Conservation (phyloP, 2,113 vertebrate genomes). For the Neotoma lepida region DNA sequence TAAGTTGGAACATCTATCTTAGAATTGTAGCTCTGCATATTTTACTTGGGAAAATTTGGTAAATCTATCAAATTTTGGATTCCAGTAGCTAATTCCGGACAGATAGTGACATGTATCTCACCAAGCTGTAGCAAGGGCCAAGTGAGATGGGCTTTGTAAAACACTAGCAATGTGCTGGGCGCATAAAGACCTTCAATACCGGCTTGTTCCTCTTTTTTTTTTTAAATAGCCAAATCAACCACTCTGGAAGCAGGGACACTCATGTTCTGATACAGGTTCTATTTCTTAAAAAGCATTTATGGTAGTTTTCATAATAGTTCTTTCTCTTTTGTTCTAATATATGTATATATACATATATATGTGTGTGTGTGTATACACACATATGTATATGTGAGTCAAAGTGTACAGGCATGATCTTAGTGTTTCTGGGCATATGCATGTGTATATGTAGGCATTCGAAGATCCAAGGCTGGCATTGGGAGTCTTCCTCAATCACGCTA, state of each 20-base stretch:
- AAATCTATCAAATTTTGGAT: neutral
- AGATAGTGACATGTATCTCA: neutral
- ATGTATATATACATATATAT: neutral
- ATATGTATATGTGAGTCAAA: neutral
- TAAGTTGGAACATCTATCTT: neutral
- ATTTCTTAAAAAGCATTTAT: neutral
- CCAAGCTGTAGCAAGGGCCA: neutral
- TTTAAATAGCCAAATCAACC: neutral
- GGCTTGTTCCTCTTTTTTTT: neutral
- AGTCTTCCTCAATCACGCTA: neutral
- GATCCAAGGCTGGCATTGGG: neutral
- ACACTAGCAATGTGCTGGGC: neutral
- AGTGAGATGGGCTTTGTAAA: conserved; percentile 19
- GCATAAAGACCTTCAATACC: neutral
- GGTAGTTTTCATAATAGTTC: neutral
- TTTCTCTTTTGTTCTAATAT: conserved; percentile 20
- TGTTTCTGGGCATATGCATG: neutral
- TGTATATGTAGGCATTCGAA: too few relatives aligned
- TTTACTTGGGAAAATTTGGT: neutral
- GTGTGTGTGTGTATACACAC: neutral
- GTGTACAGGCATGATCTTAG: neutral
- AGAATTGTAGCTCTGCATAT: neutral
- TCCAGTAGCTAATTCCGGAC: neutral
- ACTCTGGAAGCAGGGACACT: neutral
- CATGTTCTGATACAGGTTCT: neutral